Percentiles rank a stretch among this genome's conserved stretches.
Conservation (phyloP, 2,797 vertebrate genomes). For the Buphagus erythrorhynchus region DNA sequence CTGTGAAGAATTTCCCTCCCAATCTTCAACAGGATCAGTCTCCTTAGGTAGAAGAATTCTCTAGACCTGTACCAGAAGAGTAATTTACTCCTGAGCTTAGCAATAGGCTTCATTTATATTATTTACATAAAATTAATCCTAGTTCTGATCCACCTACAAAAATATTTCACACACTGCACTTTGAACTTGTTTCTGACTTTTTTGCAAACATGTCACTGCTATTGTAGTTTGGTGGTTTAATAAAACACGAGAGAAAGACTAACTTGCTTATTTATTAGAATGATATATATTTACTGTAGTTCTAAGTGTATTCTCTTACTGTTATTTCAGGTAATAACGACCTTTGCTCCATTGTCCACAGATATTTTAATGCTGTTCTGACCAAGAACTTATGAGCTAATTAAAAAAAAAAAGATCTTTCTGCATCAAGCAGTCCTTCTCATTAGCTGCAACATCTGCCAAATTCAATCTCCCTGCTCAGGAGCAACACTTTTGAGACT, state of each 20-base stretch:
- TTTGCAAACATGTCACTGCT: not conserved
- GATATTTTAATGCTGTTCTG: not conserved
- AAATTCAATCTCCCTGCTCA: not conserved
- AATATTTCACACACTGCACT: not conserved
- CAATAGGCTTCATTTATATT: not conserved
- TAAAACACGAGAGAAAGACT: not conserved
- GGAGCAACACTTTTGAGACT: not conserved
- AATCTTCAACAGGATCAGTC: not conserved
- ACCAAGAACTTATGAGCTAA: not conserved
- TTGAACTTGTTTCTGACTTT: not conserved
- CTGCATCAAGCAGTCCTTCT: not conserved
- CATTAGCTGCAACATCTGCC: not conserved
- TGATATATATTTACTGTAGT: not conserved
- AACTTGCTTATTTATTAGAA: not conserved
- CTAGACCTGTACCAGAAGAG: not conserved
- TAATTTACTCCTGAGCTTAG: not conserved
- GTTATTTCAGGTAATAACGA: not conserved
- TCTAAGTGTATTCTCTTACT: not conserved
- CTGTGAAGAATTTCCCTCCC: not conserved
- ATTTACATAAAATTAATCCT: not conserved
- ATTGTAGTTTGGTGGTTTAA: not conserved
- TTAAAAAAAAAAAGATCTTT: not conserved
- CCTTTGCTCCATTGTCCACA: not conserved
- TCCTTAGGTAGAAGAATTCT: not conserved
- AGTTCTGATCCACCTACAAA: not conserved